Conservation (phyloP, 2,797 vertebrate genomes). For the Xenopus petersii region DNA sequence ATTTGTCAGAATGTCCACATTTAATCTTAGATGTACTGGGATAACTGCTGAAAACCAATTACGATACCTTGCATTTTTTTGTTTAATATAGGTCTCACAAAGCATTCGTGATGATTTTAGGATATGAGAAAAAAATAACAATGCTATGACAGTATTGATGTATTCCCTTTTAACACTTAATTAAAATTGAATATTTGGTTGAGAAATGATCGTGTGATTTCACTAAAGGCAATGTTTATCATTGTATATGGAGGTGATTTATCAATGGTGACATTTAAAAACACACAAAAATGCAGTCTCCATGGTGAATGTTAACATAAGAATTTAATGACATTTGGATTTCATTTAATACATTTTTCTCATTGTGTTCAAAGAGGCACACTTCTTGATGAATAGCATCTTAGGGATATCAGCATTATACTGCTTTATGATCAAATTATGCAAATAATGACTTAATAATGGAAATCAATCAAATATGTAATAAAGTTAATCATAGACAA, state of each 20-base stretch:
- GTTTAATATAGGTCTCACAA: slow-evolving; percentile 38
- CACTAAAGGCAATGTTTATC: background rate
- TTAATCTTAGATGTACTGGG: slow-evolving; percentile 30
- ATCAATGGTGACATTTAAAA: background rate
- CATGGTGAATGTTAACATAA: background rate
- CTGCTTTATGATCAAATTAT: too few species aligned
- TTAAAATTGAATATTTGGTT: background rate
- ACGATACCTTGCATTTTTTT: slow-evolving; percentile 30
- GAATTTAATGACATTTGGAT: background rate
- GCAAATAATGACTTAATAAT: too few species aligned
- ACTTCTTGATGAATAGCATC: too few species aligned
- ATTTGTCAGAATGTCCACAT: slow-evolving; percentile 35
- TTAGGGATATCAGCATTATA: too few species aligned
- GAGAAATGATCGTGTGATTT: background rate
- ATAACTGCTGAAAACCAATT: slow-evolving; percentile 40
- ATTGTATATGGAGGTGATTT: background rate
- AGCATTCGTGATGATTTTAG: slow-evolving; percentile 13
- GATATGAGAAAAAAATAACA: slow-evolving; percentile 8
- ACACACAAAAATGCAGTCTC: background rate
- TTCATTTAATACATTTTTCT: background rate
- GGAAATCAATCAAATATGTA: too few species aligned
- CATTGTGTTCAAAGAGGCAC: too few species aligned
- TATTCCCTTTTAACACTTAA: slow-evolving; percentile 3
- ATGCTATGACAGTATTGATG: slow-evolving; percentile 9
- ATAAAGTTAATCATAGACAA: too few species aligned